These are phyloP conservation scores for Melanchra persicariae DNA, from an alignment of 2,888 invertebrate species.

Conservation along the genomic window DNA sequence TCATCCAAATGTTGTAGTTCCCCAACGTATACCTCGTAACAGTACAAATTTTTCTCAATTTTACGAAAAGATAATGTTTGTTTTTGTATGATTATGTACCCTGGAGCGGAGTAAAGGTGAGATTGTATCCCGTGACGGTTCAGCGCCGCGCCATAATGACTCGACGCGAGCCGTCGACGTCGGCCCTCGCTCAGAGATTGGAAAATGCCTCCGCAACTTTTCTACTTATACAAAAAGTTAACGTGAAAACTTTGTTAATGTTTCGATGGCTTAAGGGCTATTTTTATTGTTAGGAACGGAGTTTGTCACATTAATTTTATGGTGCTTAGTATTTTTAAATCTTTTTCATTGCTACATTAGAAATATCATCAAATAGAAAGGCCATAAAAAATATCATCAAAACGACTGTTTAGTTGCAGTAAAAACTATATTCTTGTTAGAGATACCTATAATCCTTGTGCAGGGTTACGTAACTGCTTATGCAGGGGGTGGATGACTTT, in stretches of 20 bases:
- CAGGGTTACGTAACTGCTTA: neutral
- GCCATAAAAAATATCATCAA: constrained; percentile 24
- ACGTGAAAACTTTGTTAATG: constrained; percentile 82
- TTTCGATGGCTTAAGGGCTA: constrained; percentile 80
- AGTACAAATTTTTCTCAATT: constrained; percentile 11
- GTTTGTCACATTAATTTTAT: constrained; percentile 65
- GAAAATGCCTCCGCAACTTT: constrained; percentile 86
- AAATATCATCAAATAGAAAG: constrained; percentile 22
- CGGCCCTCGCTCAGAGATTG: constrained; percentile 80
- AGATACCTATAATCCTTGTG: neutral
- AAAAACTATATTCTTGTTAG: constrained; percentile 7
- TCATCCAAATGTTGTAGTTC: constrained; percentile 16
- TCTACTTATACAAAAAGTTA: constrained; percentile 86
- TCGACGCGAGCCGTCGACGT: constrained; percentile 70
- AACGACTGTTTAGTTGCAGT: constrained; percentile 12
- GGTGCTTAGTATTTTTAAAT: constrained; percentile 57
- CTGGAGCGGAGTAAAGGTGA: constrained; percentile 65
- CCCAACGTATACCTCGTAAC: constrained; percentile 9
- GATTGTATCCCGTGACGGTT: constrained; percentile 76
- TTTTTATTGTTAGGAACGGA: constrained; percentile 77
- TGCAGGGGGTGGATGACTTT: constrained; percentile 14
- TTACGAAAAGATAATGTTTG: constrained; percentile 44
- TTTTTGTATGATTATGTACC: constrained; percentile 55
- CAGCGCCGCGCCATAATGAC: constrained; percentile 80
- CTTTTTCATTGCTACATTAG: constrained; percentile 49